phyloP scores from a whole-genome alignment of 2,113 vertebrate species.

The Oreocharis arfaki region DNA sequence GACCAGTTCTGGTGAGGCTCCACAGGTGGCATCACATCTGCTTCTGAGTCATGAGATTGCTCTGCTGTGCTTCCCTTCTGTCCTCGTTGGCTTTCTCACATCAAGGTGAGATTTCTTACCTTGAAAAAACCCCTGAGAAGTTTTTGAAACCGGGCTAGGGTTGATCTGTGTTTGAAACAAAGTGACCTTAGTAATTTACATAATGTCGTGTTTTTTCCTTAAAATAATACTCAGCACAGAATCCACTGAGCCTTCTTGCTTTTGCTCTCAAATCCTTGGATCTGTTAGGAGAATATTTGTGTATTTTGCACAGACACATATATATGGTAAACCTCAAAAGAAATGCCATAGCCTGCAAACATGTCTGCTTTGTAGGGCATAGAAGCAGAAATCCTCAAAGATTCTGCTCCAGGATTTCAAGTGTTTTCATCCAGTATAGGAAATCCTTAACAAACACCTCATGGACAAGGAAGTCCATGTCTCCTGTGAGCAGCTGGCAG shows the following conservation, averaged over 20 bases:
- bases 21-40: rapidly evolving
- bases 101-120: too few relatives aligned
- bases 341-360: not conserved
- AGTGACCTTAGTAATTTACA: not conserved
- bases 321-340: not conserved
- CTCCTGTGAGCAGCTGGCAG: not conserved
- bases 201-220: too few relatives aligned
- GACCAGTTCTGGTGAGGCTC: rapidly evolving
- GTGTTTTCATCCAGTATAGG: not conserved
- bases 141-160: not conserved
- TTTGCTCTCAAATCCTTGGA: not conserved
- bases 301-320: not conserved
- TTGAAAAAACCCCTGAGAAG: too few relatives aligned
- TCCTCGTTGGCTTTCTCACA: not conserved
- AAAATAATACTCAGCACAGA: not conserved
- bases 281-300: not conserved
- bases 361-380: not conserved
- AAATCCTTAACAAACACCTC: not conserved
- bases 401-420: not conserved
- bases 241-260: not conserved
- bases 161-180: not conserved
- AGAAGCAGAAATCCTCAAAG: not conserved
- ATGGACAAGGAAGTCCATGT: not conserved
- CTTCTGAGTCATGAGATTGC: rapidly evolving
- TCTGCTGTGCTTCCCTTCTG: not conserved